A percentile compares a stretch with the other conserved stretches of the same genome.
These are phyloP conservation scores for Sebastes taczanowskii DNA, from an alignment of 2,797 vertebrate species.

Conservation along the genomic window DNA sequence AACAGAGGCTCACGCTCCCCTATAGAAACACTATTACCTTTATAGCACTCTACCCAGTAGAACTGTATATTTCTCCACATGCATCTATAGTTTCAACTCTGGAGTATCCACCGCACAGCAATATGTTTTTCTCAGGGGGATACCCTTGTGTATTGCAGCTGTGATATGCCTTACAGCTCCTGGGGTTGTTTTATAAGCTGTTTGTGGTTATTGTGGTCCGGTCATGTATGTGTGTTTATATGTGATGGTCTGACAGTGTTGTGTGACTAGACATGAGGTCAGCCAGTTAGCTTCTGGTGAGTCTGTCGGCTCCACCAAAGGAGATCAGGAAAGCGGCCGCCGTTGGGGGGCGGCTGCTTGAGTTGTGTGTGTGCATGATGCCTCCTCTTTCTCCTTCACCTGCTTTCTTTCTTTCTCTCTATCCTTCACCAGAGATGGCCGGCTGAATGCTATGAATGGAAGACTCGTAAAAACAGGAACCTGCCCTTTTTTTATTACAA, in stretches of 20 bases:
- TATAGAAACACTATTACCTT: conserved; percentile 13
- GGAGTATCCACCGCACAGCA: conserved; percentile 16
- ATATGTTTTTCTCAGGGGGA: conserved; percentile 5
- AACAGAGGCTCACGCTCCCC: not conserved
- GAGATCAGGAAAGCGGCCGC: conserved; percentile 12
- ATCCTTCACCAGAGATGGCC: conserved; percentile 19
- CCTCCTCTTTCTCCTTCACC: conserved; percentile 9
- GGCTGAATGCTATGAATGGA: conserved; percentile 29
- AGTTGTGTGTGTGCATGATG: not conserved
- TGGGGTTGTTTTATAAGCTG: conserved; percentile 21
- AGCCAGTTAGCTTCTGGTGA: conserved; percentile 58
- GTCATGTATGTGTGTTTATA: conserved; percentile 24
- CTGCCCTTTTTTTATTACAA: conserved; percentile 56
- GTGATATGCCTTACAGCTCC: conserved; percentile 15
- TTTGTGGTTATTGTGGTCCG: conserved; percentile 44
- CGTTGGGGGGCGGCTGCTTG: conserved; percentile 10
- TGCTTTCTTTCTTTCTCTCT: not conserved
- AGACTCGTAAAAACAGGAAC: conserved; percentile 47
- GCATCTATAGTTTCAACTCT: conserved; percentile 1
- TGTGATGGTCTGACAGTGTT: conserved; percentile 30
- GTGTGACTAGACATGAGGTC: conserved; percentile 65
- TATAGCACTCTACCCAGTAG: not conserved
- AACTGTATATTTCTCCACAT: conserved; percentile 3
- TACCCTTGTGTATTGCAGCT: conserved; percentile 11
- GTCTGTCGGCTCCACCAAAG: conserved; percentile 26